Evolutionary conservation across 2,113 vertebrate genomes (phyloP).

Genomic region (Pterocles burchelli): DNA sequence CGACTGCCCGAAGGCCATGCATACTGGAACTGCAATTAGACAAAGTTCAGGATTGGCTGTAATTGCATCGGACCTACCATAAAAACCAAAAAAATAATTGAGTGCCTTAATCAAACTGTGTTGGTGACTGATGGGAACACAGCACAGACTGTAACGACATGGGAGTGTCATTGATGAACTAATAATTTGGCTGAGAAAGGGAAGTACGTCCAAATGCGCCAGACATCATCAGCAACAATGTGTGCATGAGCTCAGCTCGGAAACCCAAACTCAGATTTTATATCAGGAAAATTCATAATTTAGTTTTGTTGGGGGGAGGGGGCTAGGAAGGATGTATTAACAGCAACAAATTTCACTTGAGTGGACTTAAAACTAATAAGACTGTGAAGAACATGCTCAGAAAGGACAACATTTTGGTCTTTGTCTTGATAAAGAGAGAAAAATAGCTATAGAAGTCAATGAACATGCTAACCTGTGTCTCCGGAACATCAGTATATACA

Average conservation of each 20-base stretch:
- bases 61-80: conserved; percentile 98
- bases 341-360: conserved; percentile 79
- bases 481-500: conserved; percentile 79
- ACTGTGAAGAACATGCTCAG: conserved; percentile 84
- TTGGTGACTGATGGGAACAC: conserved; percentile 82
- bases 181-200: conserved; percentile 70
- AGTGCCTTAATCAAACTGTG: conserved; percentile 96
- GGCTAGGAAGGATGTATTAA: conserved; percentile 77
- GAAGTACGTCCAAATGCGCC: conserved; percentile 70
- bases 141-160: conserved; percentile 81
- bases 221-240: conserved; percentile 76
- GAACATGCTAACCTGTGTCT: conserved; percentile 81
- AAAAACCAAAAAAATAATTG: conserved; percentile 98
- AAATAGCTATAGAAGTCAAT: conserved; percentile 77
- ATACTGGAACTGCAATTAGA: conserved; percentile 90
- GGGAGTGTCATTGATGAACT: conserved; percentile 73
- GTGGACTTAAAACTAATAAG: conserved; percentile 81
- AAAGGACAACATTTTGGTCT: conserved; percentile 77
- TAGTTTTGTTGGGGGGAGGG: conserved; percentile 81
- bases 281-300: conserved; percentile 86
- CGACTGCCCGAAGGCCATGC: conserved; percentile 96
- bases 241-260: conserved; percentile 87
- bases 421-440: conserved; percentile 73
- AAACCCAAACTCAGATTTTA: conserved; percentile 84
- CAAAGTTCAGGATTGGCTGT: conserved; percentile 96